Conservation (phyloP, 2,113 vertebrate genomes). For the Jacana jacana region DNA sequence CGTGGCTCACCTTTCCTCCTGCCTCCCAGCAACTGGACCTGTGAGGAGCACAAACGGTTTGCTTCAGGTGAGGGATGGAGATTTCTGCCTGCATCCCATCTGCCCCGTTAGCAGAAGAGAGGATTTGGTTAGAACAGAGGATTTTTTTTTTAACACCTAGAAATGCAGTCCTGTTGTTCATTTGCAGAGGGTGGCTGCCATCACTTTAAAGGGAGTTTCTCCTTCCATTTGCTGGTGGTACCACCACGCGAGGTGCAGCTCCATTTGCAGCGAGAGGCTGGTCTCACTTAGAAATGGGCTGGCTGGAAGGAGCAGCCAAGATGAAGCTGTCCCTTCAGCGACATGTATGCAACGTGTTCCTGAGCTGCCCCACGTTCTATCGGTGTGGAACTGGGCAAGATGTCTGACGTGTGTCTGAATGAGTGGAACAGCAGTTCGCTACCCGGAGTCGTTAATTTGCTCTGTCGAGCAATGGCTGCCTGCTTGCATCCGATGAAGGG, state of each 20-base stretch:
- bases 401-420: not conserved
- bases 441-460: not conserved
- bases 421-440: not conserved
- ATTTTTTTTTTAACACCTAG: not conserved
- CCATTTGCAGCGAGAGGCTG: conserved; percentile 52
- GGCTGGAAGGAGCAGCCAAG: conserved; percentile 1
- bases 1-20: not conserved
- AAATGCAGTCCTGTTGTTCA: not conserved
- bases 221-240: conserved; percentile 53
- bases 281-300: not conserved
- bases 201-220: conserved; percentile 52
- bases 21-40: not conserved
- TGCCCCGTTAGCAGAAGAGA: not conserved
- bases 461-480: not conserved
- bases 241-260: conserved; percentile 36
- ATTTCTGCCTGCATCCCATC: not conserved
- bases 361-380: not conserved
- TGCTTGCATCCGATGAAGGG: accelerated
- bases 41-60: not conserved
- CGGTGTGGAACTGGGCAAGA: not conserved
- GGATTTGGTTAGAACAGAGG: not conserved
- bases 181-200: not conserved
- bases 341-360: not conserved
- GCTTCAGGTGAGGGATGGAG: not conserved
- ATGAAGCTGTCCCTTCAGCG: conserved; percentile 8